A percentile compares a stretch with the other conserved stretches of the same genome.
Evolutionary conservation across 2,888 invertebrate species (phyloP).

Genomic region (Mongoloraphidia duomilia): DNA sequence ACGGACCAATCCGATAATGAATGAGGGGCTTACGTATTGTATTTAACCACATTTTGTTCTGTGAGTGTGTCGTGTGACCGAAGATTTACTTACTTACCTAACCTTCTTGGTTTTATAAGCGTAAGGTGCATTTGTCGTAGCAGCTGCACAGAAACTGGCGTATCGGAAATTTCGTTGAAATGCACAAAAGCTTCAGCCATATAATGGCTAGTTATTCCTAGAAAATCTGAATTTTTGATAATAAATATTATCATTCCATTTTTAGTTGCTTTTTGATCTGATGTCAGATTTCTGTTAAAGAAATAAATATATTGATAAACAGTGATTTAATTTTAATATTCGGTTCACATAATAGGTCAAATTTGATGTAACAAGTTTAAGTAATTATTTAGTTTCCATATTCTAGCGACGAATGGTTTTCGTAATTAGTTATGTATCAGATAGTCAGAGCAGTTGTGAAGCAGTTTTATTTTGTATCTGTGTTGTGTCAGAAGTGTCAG

Average conservation of each 20-base stretch:
- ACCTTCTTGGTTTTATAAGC: conserved; percentile 50
- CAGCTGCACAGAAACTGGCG: conserved; percentile 40
- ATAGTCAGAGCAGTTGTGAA: too few species aligned
- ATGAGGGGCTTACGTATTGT: too few species aligned
- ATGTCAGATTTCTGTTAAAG: conserved; percentile 45
- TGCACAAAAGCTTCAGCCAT: conserved; percentile 86
- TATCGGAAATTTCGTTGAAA: conserved; percentile 58
- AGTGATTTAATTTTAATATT: not conserved
- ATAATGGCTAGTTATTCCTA: conserved; percentile 83
- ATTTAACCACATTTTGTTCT: too few species aligned
- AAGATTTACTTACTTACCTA: conserved; percentile 33
- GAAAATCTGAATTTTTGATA: conserved; percentile 91
- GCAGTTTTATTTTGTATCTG: too few species aligned
- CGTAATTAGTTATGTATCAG: too few species aligned
- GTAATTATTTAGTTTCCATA: too few species aligned
- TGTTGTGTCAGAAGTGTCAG: too few species aligned
- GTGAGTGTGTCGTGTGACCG: too few species aligned
- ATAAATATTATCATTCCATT: conserved; percentile 74
- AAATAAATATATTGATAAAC: conserved; percentile 3
- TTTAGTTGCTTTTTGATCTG: conserved; percentile 51
- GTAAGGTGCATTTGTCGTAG: conserved; percentile 61
- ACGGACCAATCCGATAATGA: too few species aligned
- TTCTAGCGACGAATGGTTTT: too few species aligned
- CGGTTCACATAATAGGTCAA: too few species aligned
- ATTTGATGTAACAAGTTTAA: too few species aligned